Evolutionary conservation across 2,797 vertebrate species (phyloP), one percentile per base, ranked within the genome.

Genomic region (Agapornis canus): DNA sequence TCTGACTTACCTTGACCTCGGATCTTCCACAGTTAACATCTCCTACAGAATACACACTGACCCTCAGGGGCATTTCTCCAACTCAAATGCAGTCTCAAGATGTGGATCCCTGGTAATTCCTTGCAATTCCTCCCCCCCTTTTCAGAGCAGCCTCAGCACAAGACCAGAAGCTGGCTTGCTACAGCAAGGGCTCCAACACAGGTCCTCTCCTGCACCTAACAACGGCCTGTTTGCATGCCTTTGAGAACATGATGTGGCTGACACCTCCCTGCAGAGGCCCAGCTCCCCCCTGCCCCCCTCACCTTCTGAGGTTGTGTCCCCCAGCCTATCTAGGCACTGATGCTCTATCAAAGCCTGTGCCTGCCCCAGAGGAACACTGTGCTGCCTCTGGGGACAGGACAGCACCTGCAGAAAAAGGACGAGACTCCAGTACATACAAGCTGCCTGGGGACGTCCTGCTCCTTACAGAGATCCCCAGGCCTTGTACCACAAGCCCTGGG

Each of bases 1-100:
- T 92, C 77, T 93, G 94, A 87, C 96, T 95, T 91, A 2, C 60
- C 56, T 91, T 95, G 96, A 97, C 96, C 97, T 94, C 85, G 35
- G 89, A 31, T 87, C 96, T 94, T 94, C 86, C 90, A 70, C 93
- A 94, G 93, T 87, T 96, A 91, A 83, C 97, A 83, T 91, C 92
- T 69, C 71, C 71, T 59, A 13, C 54, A 86, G 94, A 95, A 95
- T 45, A 94, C 75, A 96, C 94, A 94, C 89, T 23, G 8, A 86
- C 82, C 92, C 96, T 91, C 20, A 2, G 84, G 82, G 93, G 87
- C 89, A 37, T 86, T 94, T 93, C 90, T 95, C 78, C 79, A 68
- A 79, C 78, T 40, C 59, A 19, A 66, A 52, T 1, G 12, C 54
- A 80, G 70, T 70, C 61, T 82, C 25, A 52, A 84, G 78, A 29